phyloP scores from a whole-genome alignment of 2,113 vertebrate genomes.

The Siniperca knerii region DNA sequence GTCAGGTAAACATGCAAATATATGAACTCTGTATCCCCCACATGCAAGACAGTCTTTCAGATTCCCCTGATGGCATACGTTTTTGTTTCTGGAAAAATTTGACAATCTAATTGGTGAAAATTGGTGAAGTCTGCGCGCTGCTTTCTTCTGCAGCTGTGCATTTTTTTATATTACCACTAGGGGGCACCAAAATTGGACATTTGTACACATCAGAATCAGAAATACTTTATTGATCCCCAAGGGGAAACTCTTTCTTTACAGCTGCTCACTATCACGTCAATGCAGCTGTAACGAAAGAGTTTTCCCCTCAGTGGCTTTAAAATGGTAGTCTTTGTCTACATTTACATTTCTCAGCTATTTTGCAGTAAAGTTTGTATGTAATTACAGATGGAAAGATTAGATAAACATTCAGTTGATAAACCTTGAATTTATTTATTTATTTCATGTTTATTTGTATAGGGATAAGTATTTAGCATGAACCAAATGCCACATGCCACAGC shows the following conservation, averaged over 20 bases:
- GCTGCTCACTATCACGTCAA: too few relatives aligned
- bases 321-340: not conserved
- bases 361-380: not conserved
- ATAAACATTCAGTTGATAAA: not conserved
- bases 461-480: not conserved
- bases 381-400: not conserved
- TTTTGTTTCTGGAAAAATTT: not conserved
- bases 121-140: not conserved
- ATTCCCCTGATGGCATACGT: not conserved
- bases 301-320: not conserved
- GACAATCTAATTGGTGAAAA: not conserved
- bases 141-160: not conserved
- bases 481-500: not conserved
- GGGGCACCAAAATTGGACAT: constrained; percentile 1
- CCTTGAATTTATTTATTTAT: not conserved
- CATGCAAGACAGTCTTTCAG: not conserved
- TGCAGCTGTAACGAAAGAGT: too few relatives aligned
- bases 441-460: not conserved
- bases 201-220: not conserved
- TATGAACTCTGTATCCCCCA: not conserved
- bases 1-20: constrained; percentile 87
- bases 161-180: constrained; percentile 19
- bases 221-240: too few relatives aligned
- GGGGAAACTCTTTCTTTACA: too few relatives aligned
- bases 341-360: not conserved